Evolutionary conservation across 2,888 invertebrate species (phyloP).

Genomic region (Trichogramma evanescens): DNA sequence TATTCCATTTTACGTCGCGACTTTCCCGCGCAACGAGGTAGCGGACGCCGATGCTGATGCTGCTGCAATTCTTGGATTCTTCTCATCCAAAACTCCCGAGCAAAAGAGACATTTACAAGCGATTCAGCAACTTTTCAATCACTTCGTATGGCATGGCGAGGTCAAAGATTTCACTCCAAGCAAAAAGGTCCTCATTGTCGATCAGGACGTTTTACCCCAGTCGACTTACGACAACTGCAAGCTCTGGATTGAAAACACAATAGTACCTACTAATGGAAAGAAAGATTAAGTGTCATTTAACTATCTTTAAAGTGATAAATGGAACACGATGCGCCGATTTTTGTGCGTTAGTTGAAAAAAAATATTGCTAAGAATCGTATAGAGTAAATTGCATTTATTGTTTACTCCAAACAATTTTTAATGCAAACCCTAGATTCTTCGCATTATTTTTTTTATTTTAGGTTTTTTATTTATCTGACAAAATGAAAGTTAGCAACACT

Average conservation of each 20-base stretch:
- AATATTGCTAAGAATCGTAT: neutral
- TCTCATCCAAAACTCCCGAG: slow-evolving; percentile 64
- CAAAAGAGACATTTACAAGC: slow-evolving; percentile 70
- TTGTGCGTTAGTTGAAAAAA: neutral
- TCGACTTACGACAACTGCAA: slow-evolving; percentile 67
- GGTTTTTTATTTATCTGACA: neutral
- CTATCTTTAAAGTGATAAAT: neutral
- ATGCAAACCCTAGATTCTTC: too few relatives aligned
- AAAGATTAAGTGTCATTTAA: slow-evolving; percentile 57
- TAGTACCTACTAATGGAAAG: slow-evolving; percentile 69
- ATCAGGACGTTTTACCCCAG: slow-evolving; percentile 62
- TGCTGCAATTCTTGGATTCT: slow-evolving; percentile 71
- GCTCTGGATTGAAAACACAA: slow-evolving; percentile 62
- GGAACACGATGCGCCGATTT: neutral
- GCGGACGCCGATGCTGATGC: slow-evolving; percentile 56
- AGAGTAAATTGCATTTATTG: neutral
- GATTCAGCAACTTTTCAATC: slow-evolving; percentile 76
- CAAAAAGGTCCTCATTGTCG: slow-evolving; percentile 59
- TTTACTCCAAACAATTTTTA: too few relatives aligned
- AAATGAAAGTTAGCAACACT: neutral
- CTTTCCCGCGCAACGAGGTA: slow-evolving; percentile 53
- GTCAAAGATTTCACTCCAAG: slow-evolving; percentile 50
- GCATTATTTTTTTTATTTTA: neutral
- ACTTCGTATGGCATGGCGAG: slow-evolving; percentile 72
- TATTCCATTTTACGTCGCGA: slow-evolving; percentile 69